Evolutionary conservation across 35 echinoderm and acorn worm genomes (phyloP).

Genomic region (Lytechinus pictus): DNA sequence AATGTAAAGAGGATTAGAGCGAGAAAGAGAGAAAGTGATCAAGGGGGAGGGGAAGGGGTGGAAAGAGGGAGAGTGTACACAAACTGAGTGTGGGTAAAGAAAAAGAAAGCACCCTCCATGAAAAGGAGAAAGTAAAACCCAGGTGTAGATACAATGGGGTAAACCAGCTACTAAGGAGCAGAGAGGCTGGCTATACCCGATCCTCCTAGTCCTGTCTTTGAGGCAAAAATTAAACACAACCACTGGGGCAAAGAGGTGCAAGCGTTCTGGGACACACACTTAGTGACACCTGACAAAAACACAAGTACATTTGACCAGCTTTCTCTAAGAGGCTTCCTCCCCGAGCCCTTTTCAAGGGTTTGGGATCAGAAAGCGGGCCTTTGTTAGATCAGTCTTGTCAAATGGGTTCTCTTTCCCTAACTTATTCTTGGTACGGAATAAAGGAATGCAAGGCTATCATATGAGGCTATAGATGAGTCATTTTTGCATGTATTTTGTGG

Average conservation of each 20-base stretch:
- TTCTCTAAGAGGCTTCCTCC: slow-evolving; percentile 25
- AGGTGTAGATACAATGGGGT: slow-evolving; percentile 3
- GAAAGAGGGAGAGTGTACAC: not conserved
- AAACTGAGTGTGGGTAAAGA: not conserved
- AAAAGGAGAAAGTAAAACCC: not conserved
- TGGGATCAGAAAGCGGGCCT: not conserved
- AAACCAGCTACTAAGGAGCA: not conserved
- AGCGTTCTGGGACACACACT: slow-evolving; percentile 20
- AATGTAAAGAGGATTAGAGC: not conserved
- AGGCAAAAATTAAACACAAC: slow-evolving; percentile 13
- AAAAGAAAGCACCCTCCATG: not conserved
- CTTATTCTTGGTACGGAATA: not conserved
- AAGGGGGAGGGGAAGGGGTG: not conserved
- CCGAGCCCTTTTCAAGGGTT: not conserved
- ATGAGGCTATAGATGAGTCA: not conserved
- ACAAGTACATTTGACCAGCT: slow-evolving; percentile 36
- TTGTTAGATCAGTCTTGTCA: slow-evolving; percentile 24
- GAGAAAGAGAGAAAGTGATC: not conserved
- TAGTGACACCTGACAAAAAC: slow-evolving; percentile 32
- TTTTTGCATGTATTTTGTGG: not conserved
- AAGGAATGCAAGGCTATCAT: not conserved
- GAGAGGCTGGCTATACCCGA: not conserved
- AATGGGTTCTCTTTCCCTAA: not conserved
- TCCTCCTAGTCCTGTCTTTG: not conserved
- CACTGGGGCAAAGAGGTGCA: not conserved